Percentiles rank a stretch among this genome's conserved stretches.
Conservation (phyloP, 2,113 vertebrate species). For the Zosterops hypoxanthus region DNA sequence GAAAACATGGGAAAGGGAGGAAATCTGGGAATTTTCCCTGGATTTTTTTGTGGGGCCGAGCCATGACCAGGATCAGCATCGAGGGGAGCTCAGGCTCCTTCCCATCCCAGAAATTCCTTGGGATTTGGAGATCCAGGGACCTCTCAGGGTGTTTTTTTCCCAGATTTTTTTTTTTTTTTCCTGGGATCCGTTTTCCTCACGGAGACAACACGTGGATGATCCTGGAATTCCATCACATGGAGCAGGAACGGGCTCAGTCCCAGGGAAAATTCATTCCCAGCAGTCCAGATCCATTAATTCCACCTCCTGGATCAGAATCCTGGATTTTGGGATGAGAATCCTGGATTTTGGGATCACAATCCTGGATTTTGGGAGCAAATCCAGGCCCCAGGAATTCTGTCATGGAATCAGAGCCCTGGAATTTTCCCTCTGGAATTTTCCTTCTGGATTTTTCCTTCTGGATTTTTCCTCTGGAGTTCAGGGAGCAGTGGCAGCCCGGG, state of each 20-base stretch:
- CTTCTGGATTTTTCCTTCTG: neutral
- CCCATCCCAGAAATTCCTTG: neutral
- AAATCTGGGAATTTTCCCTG: fast-evolving
- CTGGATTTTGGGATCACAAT: neutral
- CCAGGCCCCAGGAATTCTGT: no score
- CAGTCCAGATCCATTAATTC: neutral
- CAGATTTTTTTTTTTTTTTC: neutral
- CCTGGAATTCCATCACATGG: neutral
- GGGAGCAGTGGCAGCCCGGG: neutral
- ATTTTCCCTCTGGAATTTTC: neutral
- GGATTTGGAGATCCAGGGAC: neutral
- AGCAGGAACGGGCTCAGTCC: fast-evolving
- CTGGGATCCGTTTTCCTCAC: neutral
- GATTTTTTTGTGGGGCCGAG: neutral
- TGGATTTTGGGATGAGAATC: neutral
- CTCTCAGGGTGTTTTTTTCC: neutral
- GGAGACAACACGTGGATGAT: neutral
- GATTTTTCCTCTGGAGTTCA: neutral
- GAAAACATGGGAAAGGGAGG: fast-evolving
- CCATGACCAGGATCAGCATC: no score
- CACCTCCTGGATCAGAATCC: neutral
- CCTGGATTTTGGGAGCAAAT: neutral
- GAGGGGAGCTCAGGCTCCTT: neutral
- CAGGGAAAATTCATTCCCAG: neutral
- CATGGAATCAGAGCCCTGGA: no score